Percentiles rank a stretch among this genome's conserved stretches.
Conservation (phyloP, 2,888 invertebrate genomes). For the Strigamia transsilvanica region DNA sequence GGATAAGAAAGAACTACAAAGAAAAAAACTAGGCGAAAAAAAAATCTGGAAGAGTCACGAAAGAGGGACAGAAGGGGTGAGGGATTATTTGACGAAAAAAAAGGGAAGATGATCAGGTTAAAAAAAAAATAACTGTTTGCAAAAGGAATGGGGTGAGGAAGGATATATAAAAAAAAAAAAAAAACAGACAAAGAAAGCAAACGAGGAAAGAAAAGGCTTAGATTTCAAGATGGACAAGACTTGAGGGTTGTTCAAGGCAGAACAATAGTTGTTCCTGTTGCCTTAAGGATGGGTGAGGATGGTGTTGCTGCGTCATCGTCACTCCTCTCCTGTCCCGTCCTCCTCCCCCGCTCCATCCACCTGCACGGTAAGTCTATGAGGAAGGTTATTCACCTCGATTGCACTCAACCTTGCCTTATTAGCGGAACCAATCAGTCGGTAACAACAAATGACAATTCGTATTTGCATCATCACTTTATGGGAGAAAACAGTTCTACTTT, state of each 20-base stretch:
- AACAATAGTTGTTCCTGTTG: constrained; percentile 37
- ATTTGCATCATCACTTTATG: background rate
- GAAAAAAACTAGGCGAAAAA: background rate
- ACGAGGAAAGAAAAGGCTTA: constrained; percentile 48
- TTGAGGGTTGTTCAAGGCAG: background rate
- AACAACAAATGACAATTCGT: background rate
- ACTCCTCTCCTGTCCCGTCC: background rate
- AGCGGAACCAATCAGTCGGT: constrained; percentile 16
- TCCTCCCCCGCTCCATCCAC: constrained; percentile 45
- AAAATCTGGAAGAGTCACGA: constrained; percentile 21
- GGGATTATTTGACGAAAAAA: constrained; percentile 32
- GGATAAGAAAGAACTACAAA: background rate
- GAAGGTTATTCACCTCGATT: constrained; percentile 21
- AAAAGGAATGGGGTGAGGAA: background rate
- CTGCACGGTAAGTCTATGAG: constrained; percentile 31
- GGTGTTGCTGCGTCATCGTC: constrained; percentile 17
- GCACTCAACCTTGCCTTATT: constrained; percentile 10
- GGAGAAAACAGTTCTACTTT: background rate
- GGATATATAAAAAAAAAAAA: background rate
- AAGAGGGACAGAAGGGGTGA: constrained; percentile 24
- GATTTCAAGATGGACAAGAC: constrained; percentile 47
- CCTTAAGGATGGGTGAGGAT: constrained; percentile 16
- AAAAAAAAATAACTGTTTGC: constrained; percentile 45
- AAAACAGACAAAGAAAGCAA: constrained; percentile 39
- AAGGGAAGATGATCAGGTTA: constrained; percentile 39